A percentile compares a stretch with the other conserved stretches of the same genome.
Conservation (phyloP, 64 coral and sea anemone genomes). For the Stichodactyla mertensii region DNA sequence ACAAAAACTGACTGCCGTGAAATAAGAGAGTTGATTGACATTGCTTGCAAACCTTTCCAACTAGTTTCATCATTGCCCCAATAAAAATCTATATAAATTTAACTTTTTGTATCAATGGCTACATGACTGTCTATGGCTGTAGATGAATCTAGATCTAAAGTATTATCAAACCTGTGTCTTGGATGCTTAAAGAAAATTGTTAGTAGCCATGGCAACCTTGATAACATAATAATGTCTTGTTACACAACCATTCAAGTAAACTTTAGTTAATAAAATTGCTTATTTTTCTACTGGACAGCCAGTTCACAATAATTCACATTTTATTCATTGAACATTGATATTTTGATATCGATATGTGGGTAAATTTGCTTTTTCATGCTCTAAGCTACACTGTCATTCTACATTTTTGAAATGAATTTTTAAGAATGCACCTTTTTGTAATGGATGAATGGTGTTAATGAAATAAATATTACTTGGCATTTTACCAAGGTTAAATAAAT, state of each 20-base stretch:
- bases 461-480: conserved; percentile 4
- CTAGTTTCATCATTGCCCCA: background rate
- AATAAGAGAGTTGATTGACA: background rate
- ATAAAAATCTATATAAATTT: background rate
- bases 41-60: too few species aligned
- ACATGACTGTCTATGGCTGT: too few species aligned
- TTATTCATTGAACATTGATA: too few species aligned
- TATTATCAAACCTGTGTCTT: too few species aligned
- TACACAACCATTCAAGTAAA: background rate
- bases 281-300: too few species aligned
- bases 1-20: background rate
- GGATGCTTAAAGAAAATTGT: background rate
- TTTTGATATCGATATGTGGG: too few species aligned
- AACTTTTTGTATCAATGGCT: background rate
- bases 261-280: too few species aligned
- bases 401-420: background rate
- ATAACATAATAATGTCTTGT: background rate
- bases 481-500: conserved; percentile 18
- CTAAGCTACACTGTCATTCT: background rate
- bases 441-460: background rate
- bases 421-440: background rate
- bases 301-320: too few species aligned
- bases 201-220: background rate
- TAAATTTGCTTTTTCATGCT: too few species aligned
- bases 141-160: too few species aligned